Percentiles rank a stretch among this genome's conserved stretches.
Evolutionary conservation across 1,140 invertebrate genomes (phyloP).

Genomic region (Choristoneura fumiferana): DNA sequence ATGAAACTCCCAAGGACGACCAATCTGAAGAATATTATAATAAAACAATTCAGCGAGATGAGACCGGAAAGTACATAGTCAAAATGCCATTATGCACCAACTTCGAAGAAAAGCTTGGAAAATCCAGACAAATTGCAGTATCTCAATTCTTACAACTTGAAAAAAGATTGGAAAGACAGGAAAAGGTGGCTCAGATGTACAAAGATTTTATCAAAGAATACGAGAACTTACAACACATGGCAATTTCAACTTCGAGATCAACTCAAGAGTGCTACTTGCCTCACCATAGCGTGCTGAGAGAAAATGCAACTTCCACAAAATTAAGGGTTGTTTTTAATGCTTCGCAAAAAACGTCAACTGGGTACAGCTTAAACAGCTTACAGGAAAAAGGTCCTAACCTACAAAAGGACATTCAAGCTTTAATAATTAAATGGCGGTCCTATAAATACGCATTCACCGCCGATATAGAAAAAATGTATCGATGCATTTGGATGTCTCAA

Average conservation of each 20-base stretch:
- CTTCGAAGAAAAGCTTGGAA: conserved; percentile 23
- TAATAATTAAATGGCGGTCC: conserved; percentile 36
- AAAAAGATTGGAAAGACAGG: conserved; percentile 6
- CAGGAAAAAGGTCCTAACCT: conserved; percentile 16
- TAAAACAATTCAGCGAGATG: too few species aligned
- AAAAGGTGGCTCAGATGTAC: conserved; percentile 25
- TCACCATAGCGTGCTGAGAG: conserved; percentile 21
- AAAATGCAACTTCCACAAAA: conserved; percentile 16
- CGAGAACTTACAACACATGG: conserved; percentile 41
- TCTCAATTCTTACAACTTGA: conserved; percentile 32
- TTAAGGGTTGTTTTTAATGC: conserved; percentile 26
- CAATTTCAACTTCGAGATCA: not conserved
- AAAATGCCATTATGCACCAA: not conserved
- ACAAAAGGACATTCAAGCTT: conserved; percentile 14
- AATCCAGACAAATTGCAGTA: conserved; percentile 26
- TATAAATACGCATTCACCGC: conserved; percentile 38
- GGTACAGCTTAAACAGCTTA: conserved; percentile 11
- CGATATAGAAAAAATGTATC: conserved; percentile 56
- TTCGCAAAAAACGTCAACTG: conserved; percentile 2
- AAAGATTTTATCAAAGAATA: conserved; percentile 43
- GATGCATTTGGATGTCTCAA: conserved; percentile 29
- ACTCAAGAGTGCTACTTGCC: conserved; percentile 1
- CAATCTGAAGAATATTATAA: too few species aligned
- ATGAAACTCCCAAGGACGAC: too few species aligned
- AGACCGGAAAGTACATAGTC: too few species aligned